phyloP scores from a whole-genome alignment of 2,797 vertebrate genomes.

The Danio jaintianensis region DNA sequence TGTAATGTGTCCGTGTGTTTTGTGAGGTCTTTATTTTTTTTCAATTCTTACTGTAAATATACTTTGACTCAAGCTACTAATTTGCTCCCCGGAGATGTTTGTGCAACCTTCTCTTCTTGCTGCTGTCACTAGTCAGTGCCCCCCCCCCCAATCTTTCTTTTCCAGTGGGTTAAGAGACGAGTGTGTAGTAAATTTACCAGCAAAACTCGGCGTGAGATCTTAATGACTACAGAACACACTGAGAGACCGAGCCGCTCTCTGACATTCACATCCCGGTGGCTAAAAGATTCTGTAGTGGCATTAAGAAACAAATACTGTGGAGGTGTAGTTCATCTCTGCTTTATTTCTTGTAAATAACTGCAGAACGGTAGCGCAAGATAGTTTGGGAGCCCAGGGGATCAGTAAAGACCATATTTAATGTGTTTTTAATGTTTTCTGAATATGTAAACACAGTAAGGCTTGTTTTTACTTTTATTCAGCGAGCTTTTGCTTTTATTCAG shows the following conservation, averaged over 20 bases:
- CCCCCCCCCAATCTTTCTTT: not conserved
- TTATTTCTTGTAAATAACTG: constrained; percentile 6
- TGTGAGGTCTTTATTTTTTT: constrained; percentile 11
- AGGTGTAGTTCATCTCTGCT: not conserved
- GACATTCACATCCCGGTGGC: not conserved
- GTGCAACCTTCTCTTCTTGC: constrained; percentile 27
- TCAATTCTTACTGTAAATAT: constrained; percentile 28
- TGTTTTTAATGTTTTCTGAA: not conserved
- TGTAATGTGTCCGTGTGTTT: not conserved
- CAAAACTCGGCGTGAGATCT: constrained; percentile 12
- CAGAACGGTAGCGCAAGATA: not conserved
- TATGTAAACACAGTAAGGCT: not conserved
- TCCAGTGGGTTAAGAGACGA: constrained; percentile 13
- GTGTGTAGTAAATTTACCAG: constrained; percentile 17
- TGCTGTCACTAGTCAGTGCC: constrained; percentile 3
- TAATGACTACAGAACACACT: constrained; percentile 20
- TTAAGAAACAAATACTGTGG: constrained; percentile 1
- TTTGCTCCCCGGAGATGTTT: constrained; percentile 51
- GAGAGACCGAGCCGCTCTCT: not conserved
- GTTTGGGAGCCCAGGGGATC: not conserved
- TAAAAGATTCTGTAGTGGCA: not conserved
- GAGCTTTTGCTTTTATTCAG: no score
- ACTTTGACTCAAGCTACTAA: constrained; percentile 39
- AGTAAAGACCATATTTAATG: not conserved
- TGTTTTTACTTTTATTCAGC: no score